Evolutionary conservation across 2,888 invertebrate species (phyloP), one percentile per base, ranked within the genome.

Genomic region (Apamea monoglypha): DNA sequence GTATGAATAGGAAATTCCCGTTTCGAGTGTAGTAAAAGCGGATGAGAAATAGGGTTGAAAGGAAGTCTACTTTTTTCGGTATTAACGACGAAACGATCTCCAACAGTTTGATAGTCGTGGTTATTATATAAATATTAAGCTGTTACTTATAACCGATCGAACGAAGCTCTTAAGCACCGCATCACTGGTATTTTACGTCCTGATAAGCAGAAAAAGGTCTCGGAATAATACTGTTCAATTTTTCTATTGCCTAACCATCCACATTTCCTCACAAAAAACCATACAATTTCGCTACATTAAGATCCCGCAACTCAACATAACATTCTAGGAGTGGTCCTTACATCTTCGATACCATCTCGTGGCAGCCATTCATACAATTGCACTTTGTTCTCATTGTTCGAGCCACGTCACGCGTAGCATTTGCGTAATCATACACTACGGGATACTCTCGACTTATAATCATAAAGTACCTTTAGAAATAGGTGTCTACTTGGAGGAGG

Each of bases 361-460:
- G 64, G 74, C 84, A 74, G 66, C 73, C 71, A 74, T 80, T 83
- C 78, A 75, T 85, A 86, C 86, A 86, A 86, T 83, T 77, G 85
- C 86, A 82, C 75, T 84, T 76, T 61, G 75, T 63, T 85, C 76
- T 76, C 78, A 86, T 86, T 86, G 86, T 86, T 81, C 74, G 21
- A 4, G 40, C 25, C 78, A 63, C 81, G 66, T 83, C 86, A 81
- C 86, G 86, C 86, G 86, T 86, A 73, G 61, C 87, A 86, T 86
- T 86, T 86, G 86, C 86, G 86, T 86, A 86, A 86, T 86, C 81
- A 86, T 68, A 86, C 78, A 72, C 64, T 68, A 44, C 32, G 71
- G 61, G 32, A 64, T 82, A 64, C 70, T 77, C 75, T 56, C 66
- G 59, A 40, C 85, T 77, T 86, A 70, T 86, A 74, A 83, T 86